These are phyloP conservation scores for Cyaniris semiargus DNA, from an alignment of 2,888 invertebrate species.

Conservation along the genomic window DNA sequence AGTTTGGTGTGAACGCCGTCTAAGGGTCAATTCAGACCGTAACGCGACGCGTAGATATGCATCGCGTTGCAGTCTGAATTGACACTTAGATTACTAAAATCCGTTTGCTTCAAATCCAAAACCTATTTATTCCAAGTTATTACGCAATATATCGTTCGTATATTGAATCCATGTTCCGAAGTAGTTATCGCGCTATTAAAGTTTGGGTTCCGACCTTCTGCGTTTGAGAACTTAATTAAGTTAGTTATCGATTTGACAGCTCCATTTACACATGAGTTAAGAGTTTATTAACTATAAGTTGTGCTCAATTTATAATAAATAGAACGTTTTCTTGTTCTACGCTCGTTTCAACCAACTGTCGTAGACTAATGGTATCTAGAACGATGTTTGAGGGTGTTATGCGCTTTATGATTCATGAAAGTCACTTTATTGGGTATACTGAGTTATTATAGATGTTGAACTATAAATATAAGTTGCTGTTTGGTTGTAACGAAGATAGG, in stretches of 20 bases:
- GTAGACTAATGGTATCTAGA: not conserved
- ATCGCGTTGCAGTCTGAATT: too few relatives aligned
- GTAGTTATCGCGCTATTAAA: constrained; percentile 19
- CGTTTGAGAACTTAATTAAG: constrained; percentile 27
- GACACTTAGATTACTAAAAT: too few relatives aligned
- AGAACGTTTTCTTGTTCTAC: not conserved
- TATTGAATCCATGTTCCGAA: not conserved
- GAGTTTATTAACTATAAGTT: not conserved
- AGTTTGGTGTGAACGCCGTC: too few relatives aligned
- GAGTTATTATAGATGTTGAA: too few relatives aligned
- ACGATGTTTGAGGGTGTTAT: not conserved
- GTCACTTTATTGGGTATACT: too few relatives aligned
- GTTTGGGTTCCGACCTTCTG: not conserved
- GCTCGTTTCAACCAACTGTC: constrained; percentile 1
- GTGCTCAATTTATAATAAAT: not conserved
- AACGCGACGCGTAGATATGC: too few relatives aligned
- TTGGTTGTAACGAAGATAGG: too few relatives aligned
- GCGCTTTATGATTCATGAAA: not conserved
- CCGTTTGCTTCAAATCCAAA: not conserved
- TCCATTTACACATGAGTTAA: constrained; percentile 14
- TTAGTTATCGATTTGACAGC: constrained; percentile 18
- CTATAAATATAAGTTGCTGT: too few relatives aligned
- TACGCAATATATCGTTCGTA: not conserved
- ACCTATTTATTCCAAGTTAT: not conserved
- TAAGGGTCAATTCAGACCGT: too few relatives aligned